These are phyloP conservation scores for Adoxophyes honmai DNA, from an alignment of 1,140 invertebrate species.

Conservation along the genomic window DNA sequence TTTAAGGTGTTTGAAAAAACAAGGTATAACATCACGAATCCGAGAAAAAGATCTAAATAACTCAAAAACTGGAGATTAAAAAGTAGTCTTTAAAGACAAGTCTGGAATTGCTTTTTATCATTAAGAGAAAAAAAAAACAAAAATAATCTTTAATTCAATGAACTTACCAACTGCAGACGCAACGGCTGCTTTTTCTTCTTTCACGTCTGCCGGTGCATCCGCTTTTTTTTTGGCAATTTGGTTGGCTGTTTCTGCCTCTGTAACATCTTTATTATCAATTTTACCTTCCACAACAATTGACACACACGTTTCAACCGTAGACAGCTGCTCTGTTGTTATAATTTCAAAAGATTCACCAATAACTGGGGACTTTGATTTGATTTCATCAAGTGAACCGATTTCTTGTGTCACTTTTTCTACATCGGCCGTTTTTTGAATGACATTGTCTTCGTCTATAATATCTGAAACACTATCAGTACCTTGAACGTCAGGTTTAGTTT, in stretches of 20 bases:
- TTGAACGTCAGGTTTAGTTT: neutral
- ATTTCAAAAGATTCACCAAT: conserved; percentile 5
- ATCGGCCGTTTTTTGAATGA: neutral
- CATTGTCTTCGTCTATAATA: neutral
- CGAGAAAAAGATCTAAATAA: too few relatives aligned
- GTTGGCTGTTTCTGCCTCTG: neutral
- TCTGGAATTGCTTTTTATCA: too few relatives aligned
- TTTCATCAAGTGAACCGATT: neutral
- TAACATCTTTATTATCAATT: conserved; percentile 1
- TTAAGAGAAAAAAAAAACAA: too few relatives aligned
- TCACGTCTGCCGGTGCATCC: neutral
- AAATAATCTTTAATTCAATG: neutral
- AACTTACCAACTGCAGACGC: neutral
- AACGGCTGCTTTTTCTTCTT: neutral
- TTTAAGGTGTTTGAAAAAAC: too few relatives aligned
- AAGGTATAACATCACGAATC: too few relatives aligned
- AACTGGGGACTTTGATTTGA: neutral
- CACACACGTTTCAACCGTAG: conserved; percentile 4
- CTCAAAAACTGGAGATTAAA: too few relatives aligned
- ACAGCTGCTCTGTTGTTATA: conserved; percentile 7
- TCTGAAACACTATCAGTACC: neutral
- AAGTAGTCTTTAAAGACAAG: too few relatives aligned
- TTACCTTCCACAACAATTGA: conserved; percentile 6
- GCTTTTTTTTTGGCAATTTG: neutral
- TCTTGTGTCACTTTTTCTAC: neutral